Evolutionary conservation across 2,113 vertebrate species (phyloP), one percentile per base, ranked within the genome.

Genomic region (Sialia sialis): DNA sequence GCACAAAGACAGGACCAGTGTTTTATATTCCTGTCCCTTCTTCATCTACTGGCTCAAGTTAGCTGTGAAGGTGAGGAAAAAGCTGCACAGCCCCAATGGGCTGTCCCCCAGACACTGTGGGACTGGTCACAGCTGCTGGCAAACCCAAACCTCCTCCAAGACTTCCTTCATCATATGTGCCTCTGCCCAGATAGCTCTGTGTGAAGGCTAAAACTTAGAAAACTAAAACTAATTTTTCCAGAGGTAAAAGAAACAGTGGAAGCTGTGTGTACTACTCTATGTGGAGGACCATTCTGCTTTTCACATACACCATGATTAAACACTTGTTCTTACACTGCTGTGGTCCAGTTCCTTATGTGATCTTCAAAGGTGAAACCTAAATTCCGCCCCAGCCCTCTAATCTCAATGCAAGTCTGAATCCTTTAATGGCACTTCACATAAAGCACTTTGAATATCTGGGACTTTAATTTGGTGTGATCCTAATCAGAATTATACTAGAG

Each of bases 301-400:
- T 60, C 67, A 58, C 9, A 17, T n/a, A 21, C 20, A 58, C 6
- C 20, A 13, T 76, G 58, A 83, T 73, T 79, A 85, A 90, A 88
- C 26, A 13, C 49, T 58, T 76, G 54, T 54, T 88, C 79, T 80
- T 25, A 30, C 15, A 72, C 18, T 22, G 19, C 54, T 91, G 36
- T 73, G 38, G 10, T 73, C 87, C 85, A 73, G 25, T 54, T 95
- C 38, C 51, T 90, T 49, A 73, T 62, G 67, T 64, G 46, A 86
- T 93, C 85, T 90, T 88, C 90, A 94, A 93, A 94, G 32, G 55
- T 62, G 46, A 94, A 88, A 73, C 63, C 70, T 62, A 58, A 94
- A 80, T 25, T 92, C 30, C 38, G 6, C 59, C 29, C 3, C 34
- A 88, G 82, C 55, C 67, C 38, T 79, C 62, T 76, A 64, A 79